These are phyloP conservation scores for Pseudochirops corinnae DNA, from an alignment of 2,797 vertebrate genomes.

Conservation along the genomic window DNA sequence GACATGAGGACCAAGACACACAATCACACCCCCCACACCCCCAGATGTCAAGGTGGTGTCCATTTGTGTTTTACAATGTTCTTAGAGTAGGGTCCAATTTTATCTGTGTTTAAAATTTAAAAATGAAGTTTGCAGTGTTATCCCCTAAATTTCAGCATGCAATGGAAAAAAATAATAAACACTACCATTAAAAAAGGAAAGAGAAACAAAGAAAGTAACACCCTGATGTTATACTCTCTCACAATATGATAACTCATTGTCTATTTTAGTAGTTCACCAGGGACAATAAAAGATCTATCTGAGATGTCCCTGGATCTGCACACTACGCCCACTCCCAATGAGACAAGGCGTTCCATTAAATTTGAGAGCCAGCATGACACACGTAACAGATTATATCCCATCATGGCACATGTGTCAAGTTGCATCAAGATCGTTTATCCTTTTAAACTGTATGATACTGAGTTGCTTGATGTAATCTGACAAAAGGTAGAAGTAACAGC, in stretches of 20 bases:
- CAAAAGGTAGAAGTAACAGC: not conserved
- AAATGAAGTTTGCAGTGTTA: not conserved
- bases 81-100: not conserved
- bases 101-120: not conserved
- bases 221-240: not conserved
- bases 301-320: not conserved
- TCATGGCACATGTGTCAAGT: slow-evolving; percentile 34
- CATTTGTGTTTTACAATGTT: slow-evolving; percentile 17
- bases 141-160: not conserved
- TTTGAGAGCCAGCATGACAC: slow-evolving; percentile 8
- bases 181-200: not conserved
- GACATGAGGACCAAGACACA: not conserved
- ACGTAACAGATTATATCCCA: slow-evolving; percentile 22
- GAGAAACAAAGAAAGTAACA: not conserved
- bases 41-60: not conserved
- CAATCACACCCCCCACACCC: not conserved
- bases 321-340: not conserved
- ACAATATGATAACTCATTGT: too few species aligned
- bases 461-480: slow-evolving; percentile 38
- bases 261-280: not conserved
- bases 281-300: not conserved
- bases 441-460: slow-evolving; percentile 20
- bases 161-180: not conserved
- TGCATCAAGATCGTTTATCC: slow-evolving; percentile 31
- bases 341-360: not conserved